Evolutionary conservation across 1,140 invertebrate genomes (phyloP).

Genomic region (Phenacoccus solenopsis): DNA sequence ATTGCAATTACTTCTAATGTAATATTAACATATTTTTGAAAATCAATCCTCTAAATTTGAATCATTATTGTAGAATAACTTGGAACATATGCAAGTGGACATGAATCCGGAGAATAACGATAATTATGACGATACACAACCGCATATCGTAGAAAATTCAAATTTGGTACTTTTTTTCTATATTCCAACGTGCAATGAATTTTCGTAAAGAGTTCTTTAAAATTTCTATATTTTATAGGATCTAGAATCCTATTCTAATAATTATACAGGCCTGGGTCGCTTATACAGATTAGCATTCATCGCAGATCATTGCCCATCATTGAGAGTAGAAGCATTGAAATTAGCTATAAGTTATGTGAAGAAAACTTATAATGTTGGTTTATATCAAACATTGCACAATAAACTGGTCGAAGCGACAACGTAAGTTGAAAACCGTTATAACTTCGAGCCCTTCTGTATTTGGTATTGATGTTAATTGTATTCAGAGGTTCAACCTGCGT

Average conservation of each 20-base stretch:
- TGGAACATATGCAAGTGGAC: conserved; percentile 93
- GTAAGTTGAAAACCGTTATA: conserved; percentile 26
- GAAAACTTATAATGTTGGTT: conserved; percentile 83
- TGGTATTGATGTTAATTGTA: conserved; percentile 7
- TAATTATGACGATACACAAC: conserved; percentile 74
- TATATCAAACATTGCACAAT: conserved; percentile 82
- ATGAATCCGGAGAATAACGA: conserved; percentile 86
- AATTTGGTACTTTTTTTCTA: conserved; percentile 45
- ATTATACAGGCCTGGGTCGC: conserved; percentile 81
- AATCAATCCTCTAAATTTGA: no score
- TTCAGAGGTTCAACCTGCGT: conserved; percentile 28
- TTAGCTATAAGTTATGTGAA: conserved; percentile 90
- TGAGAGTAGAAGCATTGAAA: conserved; percentile 83
- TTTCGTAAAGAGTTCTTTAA: neutral
- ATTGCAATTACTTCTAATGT: no score
- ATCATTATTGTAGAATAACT: neutral
- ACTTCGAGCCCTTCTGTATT: neutral
- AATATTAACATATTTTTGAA: no score
- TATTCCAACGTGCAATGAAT: neutral
- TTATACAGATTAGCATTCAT: conserved; percentile 85
- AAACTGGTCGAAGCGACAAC: conserved; percentile 66
- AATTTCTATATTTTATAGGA: conserved; percentile 42
- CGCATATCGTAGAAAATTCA: conserved; percentile 82
- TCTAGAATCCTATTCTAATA: conserved; percentile 82
- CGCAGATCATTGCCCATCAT: conserved; percentile 83